These are phyloP conservation scores for Callorhinus ursinus DNA, from an alignment of 2,113 vertebrate species.

Conservation along the genomic window DNA sequence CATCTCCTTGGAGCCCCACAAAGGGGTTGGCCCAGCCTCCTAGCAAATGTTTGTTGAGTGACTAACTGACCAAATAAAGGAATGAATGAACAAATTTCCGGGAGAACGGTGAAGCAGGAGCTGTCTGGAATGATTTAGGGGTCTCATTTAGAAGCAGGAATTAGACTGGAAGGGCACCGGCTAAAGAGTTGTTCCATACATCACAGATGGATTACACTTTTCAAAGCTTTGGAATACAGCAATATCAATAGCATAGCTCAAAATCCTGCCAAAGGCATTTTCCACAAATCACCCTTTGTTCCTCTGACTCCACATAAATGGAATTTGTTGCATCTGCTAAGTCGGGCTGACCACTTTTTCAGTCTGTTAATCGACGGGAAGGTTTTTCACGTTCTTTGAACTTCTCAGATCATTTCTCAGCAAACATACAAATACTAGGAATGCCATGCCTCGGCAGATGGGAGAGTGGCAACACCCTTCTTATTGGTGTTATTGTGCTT, in stretches of 20 bases:
- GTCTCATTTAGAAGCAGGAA: background rate
- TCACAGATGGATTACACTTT: background rate
- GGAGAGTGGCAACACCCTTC: background rate
- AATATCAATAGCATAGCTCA: accelerated
- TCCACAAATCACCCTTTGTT: background rate
- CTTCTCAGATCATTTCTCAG: background rate
- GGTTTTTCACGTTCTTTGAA: background rate
- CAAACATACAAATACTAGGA: background rate
- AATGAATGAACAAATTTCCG: background rate
- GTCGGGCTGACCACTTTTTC: background rate
- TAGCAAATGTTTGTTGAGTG: constrained; percentile 21
- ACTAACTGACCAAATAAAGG: background rate
- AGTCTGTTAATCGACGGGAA: background rate
- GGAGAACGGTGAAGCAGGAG: background rate
- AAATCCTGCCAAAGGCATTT: background rate
- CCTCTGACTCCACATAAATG: background rate
- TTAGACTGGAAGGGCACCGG: background rate
- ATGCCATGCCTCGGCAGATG: accelerated
- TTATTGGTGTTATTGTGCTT: background rate
- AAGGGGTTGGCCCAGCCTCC: background rate
- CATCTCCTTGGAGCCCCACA: background rate
- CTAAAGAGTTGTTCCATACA: accelerated
- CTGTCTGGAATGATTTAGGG: background rate
- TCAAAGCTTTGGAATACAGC: accelerated
- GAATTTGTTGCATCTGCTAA: background rate